Evolutionary conservation across 2,797 vertebrate genomes (phyloP).

Genomic region (Girardinus metallicus): DNA sequence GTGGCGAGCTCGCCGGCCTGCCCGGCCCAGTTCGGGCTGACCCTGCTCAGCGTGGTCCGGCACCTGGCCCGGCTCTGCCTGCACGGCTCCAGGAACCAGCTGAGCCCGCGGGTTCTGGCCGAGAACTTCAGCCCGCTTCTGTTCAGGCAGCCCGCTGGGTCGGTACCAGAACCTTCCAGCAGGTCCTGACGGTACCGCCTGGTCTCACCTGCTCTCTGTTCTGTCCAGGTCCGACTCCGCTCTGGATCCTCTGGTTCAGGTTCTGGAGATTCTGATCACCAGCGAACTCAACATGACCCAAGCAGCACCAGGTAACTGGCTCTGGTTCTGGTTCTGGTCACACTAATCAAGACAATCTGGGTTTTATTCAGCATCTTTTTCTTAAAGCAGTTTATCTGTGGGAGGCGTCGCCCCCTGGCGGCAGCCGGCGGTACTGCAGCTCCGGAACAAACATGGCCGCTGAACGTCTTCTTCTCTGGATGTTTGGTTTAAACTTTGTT

Average conservation of each 20-base stretch:
- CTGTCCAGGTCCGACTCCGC: slow-evolving; percentile 81
- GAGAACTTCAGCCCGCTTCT: slow-evolving; percentile 89
- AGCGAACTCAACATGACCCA: slow-evolving; percentile 91
- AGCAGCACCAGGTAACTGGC: slow-evolving; percentile 86
- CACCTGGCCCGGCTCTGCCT: slow-evolving; percentile 89
- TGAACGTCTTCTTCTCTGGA: too few relatives aligned
- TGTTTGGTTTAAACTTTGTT: background rate
- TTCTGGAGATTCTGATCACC: slow-evolving; percentile 88
- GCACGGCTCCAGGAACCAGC: slow-evolving; percentile 82
- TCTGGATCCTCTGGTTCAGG: slow-evolving; percentile 86
- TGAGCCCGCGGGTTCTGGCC: slow-evolving; percentile 82
- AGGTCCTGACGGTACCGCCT: background rate
- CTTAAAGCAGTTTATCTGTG: background rate
- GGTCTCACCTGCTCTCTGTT: background rate
- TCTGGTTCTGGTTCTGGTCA: background rate
- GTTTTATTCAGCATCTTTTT: background rate
- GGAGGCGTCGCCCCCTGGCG: background rate
- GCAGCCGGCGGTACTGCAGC: background rate
- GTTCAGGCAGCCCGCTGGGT: slow-evolving; percentile 85
- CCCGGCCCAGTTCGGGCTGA: slow-evolving; percentile 89
- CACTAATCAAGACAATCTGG: too few relatives aligned
- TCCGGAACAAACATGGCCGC: background rate
- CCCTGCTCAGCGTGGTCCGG: slow-evolving; percentile 88
- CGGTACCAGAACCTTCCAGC: slow-evolving; percentile 14
- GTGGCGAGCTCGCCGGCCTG: slow-evolving; percentile 83